Percentiles rank a stretch among this genome's conserved stretches.
Evolutionary conservation across 2,888 invertebrate species (phyloP).

Genomic region (Drosophila borborema): DNA sequence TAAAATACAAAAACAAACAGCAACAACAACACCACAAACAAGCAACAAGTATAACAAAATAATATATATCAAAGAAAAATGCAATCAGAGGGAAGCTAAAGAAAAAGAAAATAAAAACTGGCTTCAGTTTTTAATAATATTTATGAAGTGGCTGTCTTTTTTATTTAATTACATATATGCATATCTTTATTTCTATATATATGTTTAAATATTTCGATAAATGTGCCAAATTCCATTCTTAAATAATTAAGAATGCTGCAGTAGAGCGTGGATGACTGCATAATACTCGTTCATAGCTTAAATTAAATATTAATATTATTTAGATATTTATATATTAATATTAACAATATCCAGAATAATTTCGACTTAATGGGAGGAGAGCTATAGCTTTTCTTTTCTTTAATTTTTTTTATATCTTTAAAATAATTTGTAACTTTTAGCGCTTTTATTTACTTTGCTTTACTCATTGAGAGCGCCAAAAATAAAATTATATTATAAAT

Average conservation of each 20-base stretch:
- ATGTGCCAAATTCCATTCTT: constrained; percentile 56
- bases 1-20: background rate
- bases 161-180: constrained; percentile 27
- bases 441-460: too few species aligned
- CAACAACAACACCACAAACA: constrained; percentile 35
- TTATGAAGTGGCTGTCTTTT: constrained; percentile 61
- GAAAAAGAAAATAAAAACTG: constrained; percentile 3
- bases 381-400: too few species aligned
- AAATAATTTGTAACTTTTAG: too few species aligned
- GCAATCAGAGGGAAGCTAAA: constrained; percentile 27
- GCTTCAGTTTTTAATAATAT: constrained; percentile 45
- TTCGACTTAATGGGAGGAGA: too few species aligned
- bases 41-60: constrained; percentile 36
- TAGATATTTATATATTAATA: too few species aligned
- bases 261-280: background rate
- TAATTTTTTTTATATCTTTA: too few species aligned
- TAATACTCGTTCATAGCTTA: background rate
- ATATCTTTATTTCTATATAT: background rate
- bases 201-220: constrained; percentile 34
- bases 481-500: too few species aligned
- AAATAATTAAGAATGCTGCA: background rate
- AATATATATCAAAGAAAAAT: constrained; percentile 26
- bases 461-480: too few species aligned
- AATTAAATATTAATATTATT: too few species aligned
- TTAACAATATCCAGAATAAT: too few species aligned